phyloP scores from a whole-genome alignment of 2,113 vertebrate genomes.

The Suricata suricatta region DNA sequence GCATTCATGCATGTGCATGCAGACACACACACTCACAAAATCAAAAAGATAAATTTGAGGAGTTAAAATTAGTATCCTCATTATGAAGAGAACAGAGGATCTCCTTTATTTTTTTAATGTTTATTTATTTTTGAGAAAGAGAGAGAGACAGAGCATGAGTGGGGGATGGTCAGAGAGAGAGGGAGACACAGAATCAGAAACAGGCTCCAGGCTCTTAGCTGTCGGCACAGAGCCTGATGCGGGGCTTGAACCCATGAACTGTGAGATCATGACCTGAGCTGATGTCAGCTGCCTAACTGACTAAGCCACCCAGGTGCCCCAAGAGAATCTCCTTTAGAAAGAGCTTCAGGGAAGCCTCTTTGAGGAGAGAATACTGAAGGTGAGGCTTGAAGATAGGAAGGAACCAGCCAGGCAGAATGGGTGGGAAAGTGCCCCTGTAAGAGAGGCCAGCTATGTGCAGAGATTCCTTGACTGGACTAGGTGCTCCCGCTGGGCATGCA shows the following conservation, averaged over 20 bases:
- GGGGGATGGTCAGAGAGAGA: too few species aligned
- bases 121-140: too few species aligned
- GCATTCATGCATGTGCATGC: not conserved
- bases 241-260: too few species aligned
- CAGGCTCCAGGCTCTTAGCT: too few species aligned
- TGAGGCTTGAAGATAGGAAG: not conserved
- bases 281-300: too few species aligned
- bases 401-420: not conserved
- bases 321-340: not conserved
- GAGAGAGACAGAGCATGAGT: too few species aligned
- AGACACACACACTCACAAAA: not conserved
- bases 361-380: not conserved
- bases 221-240: too few species aligned
- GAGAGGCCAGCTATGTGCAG: not conserved
- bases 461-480: not conserved
- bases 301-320: too few species aligned
- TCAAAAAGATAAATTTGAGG: not conserved
- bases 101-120: not conserved
- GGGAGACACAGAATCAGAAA: too few species aligned
- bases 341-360: not conserved
- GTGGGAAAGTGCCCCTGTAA: not conserved
- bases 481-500: too few species aligned
- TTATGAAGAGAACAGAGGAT: not conserved
- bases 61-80: not conserved
- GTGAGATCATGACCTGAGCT: too few species aligned